These are phyloP conservation scores for Drosophila erecta DNA, from an alignment of 1,140 invertebrate genomes.

Conservation along the genomic window DNA sequence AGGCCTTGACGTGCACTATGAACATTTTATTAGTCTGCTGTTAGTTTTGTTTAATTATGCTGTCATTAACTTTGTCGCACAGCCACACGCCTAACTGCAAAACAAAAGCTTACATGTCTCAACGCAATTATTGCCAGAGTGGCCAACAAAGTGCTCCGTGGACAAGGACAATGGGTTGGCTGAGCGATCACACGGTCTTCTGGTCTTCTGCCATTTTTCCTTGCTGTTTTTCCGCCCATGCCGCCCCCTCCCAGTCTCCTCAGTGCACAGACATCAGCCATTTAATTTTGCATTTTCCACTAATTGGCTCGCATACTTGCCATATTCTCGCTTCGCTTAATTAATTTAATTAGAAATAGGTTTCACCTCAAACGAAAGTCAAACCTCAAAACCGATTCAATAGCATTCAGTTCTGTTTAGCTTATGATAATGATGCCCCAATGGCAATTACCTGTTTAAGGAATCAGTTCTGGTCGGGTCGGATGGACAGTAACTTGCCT, in stretches of 20 bases:
- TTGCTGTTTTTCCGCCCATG: not conserved
- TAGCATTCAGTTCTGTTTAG: slow-evolving; percentile 36
- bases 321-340: slow-evolving; percentile 72
- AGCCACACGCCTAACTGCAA: slow-evolving; percentile 37
- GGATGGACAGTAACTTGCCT: slow-evolving; percentile 15
- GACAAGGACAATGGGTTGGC: slow-evolving; percentile 28
- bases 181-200: slow-evolving; percentile 3
- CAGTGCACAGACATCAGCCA: slow-evolving; percentile 68
- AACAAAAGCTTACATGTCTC: slow-evolving; percentile 79
- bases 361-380: slow-evolving; percentile 65
- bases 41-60: slow-evolving; percentile 83
- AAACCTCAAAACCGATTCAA: slow-evolving; percentile 47
- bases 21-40: slow-evolving; percentile 80
- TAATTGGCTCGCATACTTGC: slow-evolving; percentile 75
- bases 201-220: not conserved
- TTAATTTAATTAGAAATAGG: slow-evolving; percentile 82
- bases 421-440: slow-evolving; percentile 52
- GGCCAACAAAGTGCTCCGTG: slow-evolving; percentile 42
- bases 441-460: slow-evolving; percentile 27
- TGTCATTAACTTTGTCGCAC: slow-evolving; percentile 78
- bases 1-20: slow-evolving; percentile 56
- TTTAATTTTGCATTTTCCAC: slow-evolving; percentile 81
- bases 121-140: slow-evolving; percentile 70
- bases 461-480: not conserved
- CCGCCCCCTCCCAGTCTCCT: not conserved